phyloP scores from a whole-genome alignment of 2,797 vertebrate species.

The Phoebastria nigripes region DNA sequence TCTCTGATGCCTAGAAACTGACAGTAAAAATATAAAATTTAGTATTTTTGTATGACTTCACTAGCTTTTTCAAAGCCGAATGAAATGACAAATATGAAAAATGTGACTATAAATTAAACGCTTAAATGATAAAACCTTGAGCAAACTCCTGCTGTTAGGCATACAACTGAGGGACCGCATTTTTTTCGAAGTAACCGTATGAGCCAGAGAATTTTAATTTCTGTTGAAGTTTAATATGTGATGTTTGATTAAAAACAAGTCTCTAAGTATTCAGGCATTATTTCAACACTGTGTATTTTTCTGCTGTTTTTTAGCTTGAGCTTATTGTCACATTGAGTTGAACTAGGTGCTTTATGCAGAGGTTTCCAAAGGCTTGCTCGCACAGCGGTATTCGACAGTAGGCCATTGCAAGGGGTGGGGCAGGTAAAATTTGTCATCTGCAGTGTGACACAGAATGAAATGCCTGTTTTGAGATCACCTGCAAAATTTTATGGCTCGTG shows the following conservation, averaged over 20 bases:
- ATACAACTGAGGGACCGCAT: neutral
- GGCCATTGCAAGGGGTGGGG: neutral
- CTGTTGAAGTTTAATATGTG: neutral
- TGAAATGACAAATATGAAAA: neutral
- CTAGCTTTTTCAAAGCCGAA: neutral
- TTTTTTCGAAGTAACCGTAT: neutral
- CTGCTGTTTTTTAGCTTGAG: neutral
- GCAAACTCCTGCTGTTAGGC: neutral
- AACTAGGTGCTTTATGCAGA: neutral
- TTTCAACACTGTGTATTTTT: neutral
- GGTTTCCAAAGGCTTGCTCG: neutral
- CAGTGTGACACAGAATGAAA: neutral
- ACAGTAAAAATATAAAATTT: neutral
- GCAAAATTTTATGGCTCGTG: neutral
- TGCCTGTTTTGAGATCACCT: neutral
- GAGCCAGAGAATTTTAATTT: neutral
- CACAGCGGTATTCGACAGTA: neutral
- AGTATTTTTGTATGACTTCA: neutral
- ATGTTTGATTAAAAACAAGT: neutral
- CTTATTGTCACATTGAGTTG: neutral
- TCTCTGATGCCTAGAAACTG: neutral
- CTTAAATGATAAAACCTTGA: neutral
- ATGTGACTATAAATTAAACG: neutral
- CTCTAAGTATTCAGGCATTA: neutral
- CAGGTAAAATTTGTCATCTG: neutral